Evolutionary conservation across 2,797 vertebrate species (phyloP).

Genomic region (Monodelphis domestica): DNA sequence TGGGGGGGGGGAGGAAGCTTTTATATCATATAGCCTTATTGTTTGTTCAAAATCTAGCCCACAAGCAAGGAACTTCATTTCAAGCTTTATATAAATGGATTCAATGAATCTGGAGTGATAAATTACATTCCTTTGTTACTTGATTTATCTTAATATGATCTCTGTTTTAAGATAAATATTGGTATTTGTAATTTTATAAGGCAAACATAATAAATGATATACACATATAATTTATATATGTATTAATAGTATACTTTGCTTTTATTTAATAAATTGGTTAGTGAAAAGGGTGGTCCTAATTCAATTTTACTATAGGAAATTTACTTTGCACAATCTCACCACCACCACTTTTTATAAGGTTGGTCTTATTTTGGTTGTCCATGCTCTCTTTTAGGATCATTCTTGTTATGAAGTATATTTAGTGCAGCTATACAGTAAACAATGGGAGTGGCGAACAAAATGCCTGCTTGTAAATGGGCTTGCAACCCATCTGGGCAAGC

Average conservation of each 20-base stretch:
- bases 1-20: background rate
- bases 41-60: constrained; percentile 26
- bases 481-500: background rate
- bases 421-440: background rate
- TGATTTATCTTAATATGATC: background rate
- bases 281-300: background rate
- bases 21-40: constrained; percentile 30
- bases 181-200: background rate
- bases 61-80: background rate
- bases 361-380: no score
- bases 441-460: background rate
- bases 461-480: background rate
- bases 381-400: background rate
- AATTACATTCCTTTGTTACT: background rate
- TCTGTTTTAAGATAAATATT: constrained; percentile 21
- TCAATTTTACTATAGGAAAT: background rate
- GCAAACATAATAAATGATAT: background rate
- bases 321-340: background rate
- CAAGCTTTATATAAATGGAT: constrained; percentile 25
- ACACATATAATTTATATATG: background rate
- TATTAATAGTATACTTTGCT: background rate
- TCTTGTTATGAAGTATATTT: background rate
- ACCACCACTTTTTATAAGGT: background rate
- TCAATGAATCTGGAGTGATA: constrained; percentile 32
- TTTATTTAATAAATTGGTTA: background rate